These are phyloP conservation scores for Cryptosula pallasiana DNA, from an alignment of 2,888 invertebrate species.

Conservation along the genomic window DNA sequence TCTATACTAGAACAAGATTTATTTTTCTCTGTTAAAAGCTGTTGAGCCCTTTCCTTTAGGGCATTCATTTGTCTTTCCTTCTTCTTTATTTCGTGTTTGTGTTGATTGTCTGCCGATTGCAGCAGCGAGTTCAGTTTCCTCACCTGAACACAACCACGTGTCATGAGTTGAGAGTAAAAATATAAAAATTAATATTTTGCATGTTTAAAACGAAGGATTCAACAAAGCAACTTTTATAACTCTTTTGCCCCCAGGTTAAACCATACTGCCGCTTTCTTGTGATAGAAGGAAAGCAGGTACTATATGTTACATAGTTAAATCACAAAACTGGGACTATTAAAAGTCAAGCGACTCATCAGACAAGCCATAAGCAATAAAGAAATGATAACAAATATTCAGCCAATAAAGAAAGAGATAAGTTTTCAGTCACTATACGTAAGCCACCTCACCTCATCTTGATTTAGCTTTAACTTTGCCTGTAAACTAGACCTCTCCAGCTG, in stretches of 20 bases:
- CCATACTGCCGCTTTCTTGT: no score
- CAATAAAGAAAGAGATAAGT: neutral
- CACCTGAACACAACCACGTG: constrained; percentile 38
- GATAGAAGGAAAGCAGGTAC: no score
- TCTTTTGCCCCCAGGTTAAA: no score
- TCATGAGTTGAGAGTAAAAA: no score
- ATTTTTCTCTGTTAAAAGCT: constrained; percentile 42
- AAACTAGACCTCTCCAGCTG: constrained; percentile 36
- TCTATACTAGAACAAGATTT: constrained; percentile 43
- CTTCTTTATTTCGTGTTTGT: constrained; percentile 48
- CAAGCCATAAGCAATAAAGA: no score
- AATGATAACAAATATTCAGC: no score
- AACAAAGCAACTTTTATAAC: no score
- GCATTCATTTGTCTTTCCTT: constrained; percentile 43
- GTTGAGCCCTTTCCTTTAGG: constrained; percentile 45
- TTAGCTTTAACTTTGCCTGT: constrained; percentile 37
- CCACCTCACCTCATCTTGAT: constrained; percentile 43
- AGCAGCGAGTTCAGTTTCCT: constrained; percentile 40
- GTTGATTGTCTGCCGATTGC: constrained; percentile 42
- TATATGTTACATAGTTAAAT: no score
- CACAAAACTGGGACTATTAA: no score
- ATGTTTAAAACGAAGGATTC: no score
- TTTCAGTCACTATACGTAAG: neutral
- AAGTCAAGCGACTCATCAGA: no score
- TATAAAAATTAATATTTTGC: no score